Evolutionary conservation across 2,113 vertebrate species (phyloP).

Genomic region (Gobius niger): DNA sequence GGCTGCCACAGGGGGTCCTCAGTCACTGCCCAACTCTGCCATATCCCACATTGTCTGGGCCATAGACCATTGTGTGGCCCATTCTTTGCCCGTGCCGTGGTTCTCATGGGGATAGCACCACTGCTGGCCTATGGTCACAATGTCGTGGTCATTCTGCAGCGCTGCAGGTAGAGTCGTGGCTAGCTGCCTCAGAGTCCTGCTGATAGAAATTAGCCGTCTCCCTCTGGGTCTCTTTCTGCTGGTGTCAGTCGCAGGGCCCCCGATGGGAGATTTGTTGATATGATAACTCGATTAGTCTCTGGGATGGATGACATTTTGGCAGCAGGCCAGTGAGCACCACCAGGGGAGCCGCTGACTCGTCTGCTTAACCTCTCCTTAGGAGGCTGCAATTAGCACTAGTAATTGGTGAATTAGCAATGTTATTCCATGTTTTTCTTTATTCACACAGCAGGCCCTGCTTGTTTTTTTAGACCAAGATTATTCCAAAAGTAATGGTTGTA

Average conservation of each 20-base stretch:
- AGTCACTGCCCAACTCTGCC: constrained; percentile 38
- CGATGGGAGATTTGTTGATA: constrained; percentile 81
- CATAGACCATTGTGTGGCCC: constrained; percentile 53
- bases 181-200: constrained; percentile 72
- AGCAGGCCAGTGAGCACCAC: constrained; percentile 67
- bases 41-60: constrained; percentile 63
- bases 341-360: constrained; percentile 78
- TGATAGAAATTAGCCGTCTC: constrained; percentile 89
- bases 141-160: constrained; percentile 69
- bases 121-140: constrained; percentile 13
- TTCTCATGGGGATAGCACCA: constrained; percentile 20
- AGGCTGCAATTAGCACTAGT: constrained; percentile 80
- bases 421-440: constrained; percentile 38
- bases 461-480: neutral
- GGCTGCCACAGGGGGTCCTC: constrained; percentile 66
- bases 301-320: constrained; percentile 75
- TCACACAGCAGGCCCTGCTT: neutral
- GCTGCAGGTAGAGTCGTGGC: constrained; percentile 78
- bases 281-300: constrained; percentile 88
- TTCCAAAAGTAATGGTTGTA: neutral
- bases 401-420: constrained; percentile 73
- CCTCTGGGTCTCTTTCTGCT: constrained; percentile 79
- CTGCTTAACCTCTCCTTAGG: constrained; percentile 88
- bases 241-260: constrained; percentile 72
- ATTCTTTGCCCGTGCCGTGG: constrained; percentile 24